Evolutionary conservation across 2,113 vertebrate species (phyloP).

Genomic region (Columbina picui): DNA sequence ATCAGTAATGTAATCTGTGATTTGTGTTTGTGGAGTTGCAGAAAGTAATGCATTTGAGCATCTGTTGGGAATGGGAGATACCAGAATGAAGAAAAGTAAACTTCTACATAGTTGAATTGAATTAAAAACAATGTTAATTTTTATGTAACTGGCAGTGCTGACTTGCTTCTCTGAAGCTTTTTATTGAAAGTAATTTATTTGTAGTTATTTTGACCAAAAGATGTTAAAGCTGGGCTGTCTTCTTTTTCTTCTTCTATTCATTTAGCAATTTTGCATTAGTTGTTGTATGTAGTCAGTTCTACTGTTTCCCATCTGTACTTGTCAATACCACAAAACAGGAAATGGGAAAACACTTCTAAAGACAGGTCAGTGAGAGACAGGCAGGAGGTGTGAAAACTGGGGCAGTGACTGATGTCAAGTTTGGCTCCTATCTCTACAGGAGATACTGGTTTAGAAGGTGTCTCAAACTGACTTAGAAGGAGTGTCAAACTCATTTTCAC

Average conservation of each 20-base stretch:
- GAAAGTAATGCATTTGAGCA: not conserved
- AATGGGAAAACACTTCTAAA: not conserved
- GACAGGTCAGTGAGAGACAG: not conserved
- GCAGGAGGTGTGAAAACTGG: not conserved
- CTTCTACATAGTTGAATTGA: not conserved
- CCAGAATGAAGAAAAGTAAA: not conserved
- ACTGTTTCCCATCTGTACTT: not conserved
- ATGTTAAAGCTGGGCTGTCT: not conserved
- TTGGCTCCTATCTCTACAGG: not conserved
- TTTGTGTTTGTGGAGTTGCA: not conserved
- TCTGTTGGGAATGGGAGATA: not conserved
- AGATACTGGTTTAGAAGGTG: not conserved
- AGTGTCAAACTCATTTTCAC: too few species aligned
- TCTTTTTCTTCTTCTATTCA: not conserved
- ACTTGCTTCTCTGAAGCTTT: not conserved
- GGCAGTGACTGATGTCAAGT: not conserved
- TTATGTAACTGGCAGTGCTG: not conserved
- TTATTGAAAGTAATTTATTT: not conserved
- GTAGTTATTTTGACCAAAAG: not conserved
- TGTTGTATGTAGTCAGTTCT: rapidly evolving
- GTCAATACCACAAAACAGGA: rapidly evolving
- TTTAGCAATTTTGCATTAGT: not conserved
- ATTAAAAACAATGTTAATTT: not conserved
- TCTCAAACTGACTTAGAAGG: too few species aligned
- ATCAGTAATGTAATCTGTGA: not conserved